Conservation (phyloP, 2,797 vertebrate genomes). For the Smutsia gigantea region DNA sequence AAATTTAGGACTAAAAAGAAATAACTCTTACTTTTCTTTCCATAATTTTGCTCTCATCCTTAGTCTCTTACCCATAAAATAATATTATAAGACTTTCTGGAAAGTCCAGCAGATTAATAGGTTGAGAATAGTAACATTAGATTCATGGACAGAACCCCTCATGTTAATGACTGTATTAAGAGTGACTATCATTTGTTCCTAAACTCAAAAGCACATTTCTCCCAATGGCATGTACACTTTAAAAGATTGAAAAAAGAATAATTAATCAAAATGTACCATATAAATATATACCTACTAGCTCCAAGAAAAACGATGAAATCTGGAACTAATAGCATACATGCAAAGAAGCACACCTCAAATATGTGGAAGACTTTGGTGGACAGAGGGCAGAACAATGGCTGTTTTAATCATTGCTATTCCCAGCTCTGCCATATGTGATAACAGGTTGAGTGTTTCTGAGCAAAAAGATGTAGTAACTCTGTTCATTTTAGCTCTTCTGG, state of each 20-base stretch:
- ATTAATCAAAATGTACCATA: not conserved
- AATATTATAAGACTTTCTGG: not conserved
- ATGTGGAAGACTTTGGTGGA: not conserved
- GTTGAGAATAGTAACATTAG: not conserved
- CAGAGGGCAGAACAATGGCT: not conserved
- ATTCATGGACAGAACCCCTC: not conserved
- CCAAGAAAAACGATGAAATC: not conserved
- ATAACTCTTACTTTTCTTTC: not conserved
- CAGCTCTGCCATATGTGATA: not conserved
- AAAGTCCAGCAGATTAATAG: not conserved
- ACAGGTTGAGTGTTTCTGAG: not conserved
- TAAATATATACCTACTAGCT: not conserved
- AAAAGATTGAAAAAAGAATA: conserved; percentile 8
- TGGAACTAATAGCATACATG: not conserved
- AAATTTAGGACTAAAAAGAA: not conserved
- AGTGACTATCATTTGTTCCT: not conserved
- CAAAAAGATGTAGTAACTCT: not conserved
- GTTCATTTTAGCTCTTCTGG: not conserved
- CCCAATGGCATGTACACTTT: not conserved
- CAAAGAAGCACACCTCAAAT: not conserved
- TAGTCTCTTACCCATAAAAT: not conserved
- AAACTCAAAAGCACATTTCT: not conserved
- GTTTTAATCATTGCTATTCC: not conserved
- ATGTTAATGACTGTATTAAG: not conserved
- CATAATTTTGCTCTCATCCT: not conserved